These are phyloP conservation scores for Myodes glareolus DNA, from an alignment of 2,113 vertebrate genomes.

Conservation along the genomic window DNA sequence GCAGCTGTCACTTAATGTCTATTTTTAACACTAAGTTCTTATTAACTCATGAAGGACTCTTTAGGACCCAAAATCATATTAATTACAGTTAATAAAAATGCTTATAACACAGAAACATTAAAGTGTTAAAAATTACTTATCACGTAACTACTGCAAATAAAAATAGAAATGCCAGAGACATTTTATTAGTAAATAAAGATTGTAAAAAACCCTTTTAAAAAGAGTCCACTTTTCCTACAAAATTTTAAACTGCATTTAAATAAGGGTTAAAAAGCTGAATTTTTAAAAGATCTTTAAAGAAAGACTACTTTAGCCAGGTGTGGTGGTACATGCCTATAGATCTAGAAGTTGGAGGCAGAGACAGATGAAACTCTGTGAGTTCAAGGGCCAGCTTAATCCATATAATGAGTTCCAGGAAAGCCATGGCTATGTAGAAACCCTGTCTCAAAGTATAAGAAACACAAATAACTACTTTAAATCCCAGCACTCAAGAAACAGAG, in stretches of 20 bases:
- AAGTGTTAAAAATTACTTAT: neutral
- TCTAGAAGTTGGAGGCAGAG: neutral
- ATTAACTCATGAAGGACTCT: neutral
- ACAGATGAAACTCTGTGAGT: neutral
- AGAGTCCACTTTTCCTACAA: neutral
- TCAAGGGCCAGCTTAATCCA: neutral
- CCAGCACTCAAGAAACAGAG: neutral
- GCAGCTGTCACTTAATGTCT: neutral
- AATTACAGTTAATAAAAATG: neutral
- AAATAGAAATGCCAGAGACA: neutral
- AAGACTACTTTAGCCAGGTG: neutral
- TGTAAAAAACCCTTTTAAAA: neutral
- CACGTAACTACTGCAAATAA: neutral
- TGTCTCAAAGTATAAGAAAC: neutral
- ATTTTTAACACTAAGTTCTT: neutral
- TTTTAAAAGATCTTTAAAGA: neutral
- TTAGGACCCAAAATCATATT: neutral
- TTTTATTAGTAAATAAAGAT: conserved; percentile 15
- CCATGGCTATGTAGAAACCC: neutral
- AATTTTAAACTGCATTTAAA: neutral
- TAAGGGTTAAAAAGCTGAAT: neutral
- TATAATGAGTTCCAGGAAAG: neutral
- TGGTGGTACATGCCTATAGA: neutral
- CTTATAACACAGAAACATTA: neutral
- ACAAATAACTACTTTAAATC: neutral